A percentile compares a stretch with the other conserved stretches of the same genome.
phyloP scores from a whole-genome alignment of 2,888 invertebrate species.

The Xylocampa areola region DNA sequence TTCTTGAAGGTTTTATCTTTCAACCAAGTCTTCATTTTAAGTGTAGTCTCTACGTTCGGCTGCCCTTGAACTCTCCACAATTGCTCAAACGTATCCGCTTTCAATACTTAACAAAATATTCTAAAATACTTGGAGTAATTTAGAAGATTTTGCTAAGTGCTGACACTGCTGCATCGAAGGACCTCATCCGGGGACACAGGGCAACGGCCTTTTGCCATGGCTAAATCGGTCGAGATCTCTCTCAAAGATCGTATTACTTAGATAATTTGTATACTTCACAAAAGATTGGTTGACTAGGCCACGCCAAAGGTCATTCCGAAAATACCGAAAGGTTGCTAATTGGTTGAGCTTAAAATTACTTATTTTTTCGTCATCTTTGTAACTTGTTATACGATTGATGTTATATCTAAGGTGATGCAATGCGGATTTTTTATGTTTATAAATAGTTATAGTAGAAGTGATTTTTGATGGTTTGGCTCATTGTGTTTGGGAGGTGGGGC shows the following conservation, averaged over 20 bases:
- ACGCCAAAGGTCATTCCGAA: constrained; percentile 38
- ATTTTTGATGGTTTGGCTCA: not conserved
- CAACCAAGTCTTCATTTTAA: constrained; percentile 6
- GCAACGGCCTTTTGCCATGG: constrained; percentile 8
- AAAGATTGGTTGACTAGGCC: constrained; percentile 22
- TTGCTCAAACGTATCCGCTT: constrained; percentile 16
- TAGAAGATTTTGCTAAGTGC: constrained; percentile 2
- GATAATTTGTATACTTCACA: constrained; percentile 26
- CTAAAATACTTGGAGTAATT: too few relatives aligned
- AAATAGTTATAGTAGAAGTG: constrained; percentile 12
- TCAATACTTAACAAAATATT: constrained; percentile 15
- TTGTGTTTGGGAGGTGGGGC: not conserved
- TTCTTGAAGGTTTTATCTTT: constrained; percentile 12
- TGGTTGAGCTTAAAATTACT: constrained; percentile 23
- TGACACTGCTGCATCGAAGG: constrained; percentile 1
- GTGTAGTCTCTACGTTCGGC: not conserved
- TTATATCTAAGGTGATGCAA: constrained; percentile 33
- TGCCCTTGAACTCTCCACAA: constrained; percentile 18
- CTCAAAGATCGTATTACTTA: constrained; percentile 32
- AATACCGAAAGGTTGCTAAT: constrained; percentile 42
- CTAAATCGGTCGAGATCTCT: constrained; percentile 23
- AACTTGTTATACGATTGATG: constrained; percentile 29
- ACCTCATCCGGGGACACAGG: constrained; percentile 11
- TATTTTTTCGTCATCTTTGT: constrained; percentile 17
- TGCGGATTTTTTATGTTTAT: constrained; percentile 17